These are phyloP conservation scores for Pogonophryne albipinna DNA, from an alignment of 2,797 vertebrate genomes.

Conservation along the genomic window DNA sequence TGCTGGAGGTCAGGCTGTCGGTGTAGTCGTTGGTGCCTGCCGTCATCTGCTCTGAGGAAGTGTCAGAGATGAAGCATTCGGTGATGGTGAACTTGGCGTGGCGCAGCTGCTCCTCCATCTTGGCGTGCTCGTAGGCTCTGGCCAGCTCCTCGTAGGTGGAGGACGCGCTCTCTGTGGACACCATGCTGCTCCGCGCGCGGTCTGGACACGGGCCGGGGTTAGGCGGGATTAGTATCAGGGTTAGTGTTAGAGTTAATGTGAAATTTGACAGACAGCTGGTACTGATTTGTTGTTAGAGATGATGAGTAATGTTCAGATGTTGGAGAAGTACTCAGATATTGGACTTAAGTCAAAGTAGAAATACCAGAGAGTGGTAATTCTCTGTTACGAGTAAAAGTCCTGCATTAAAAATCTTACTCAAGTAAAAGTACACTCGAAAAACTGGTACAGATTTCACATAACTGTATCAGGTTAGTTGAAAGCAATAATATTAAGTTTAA, in stretches of 20 bases:
- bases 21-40: conserved; percentile 99
- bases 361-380: no score
- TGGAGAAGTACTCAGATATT: no score
- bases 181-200: conserved; percentile 97
- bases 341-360: no score
- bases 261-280: background rate
- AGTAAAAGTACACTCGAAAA: no score
- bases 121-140: conserved; percentile 97
- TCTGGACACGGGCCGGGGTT: conserved; percentile 81
- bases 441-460: no score
- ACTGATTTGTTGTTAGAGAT: conserved; percentile 26
- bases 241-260: conserved; percentile 45
- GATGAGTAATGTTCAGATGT: no score
- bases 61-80: conserved; percentile 99
- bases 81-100: conserved; percentile 99
- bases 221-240: conserved; percentile 54
- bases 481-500: no score
- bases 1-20: conserved; percentile 98
- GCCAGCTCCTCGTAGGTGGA: conserved; percentile 98
- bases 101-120: conserved; percentile 98
- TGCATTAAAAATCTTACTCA: no score
- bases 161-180: conserved; percentile 98
- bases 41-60: conserved; percentile 97
- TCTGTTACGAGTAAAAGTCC: no score
- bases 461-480: no score